Conservation (phyloP, 2,797 vertebrate species). For the Scleropages formosus region DNA sequence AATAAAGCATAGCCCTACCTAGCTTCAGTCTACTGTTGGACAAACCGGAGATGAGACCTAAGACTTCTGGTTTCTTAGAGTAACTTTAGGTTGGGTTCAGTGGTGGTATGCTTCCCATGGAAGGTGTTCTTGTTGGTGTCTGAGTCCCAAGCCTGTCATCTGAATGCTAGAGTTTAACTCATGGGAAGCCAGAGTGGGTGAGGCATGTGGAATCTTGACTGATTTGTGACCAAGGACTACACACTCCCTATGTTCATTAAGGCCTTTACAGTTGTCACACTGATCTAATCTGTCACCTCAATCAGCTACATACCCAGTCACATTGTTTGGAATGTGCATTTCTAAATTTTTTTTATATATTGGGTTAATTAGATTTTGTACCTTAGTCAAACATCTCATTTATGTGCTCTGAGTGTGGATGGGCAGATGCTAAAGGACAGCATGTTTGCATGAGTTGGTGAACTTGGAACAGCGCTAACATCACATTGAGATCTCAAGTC, state of each 20-base stretch:
- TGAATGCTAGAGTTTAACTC: neutral
- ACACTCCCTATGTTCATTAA: constrained; percentile 14
- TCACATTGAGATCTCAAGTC: neutral
- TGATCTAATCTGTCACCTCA: constrained; percentile 19
- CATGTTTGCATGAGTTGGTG: no score
- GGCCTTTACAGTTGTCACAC: neutral
- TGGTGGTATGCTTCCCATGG: neutral
- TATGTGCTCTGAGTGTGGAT: no score
- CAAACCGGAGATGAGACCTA: constrained; percentile 4
- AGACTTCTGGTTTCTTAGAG: constrained; percentile 18
- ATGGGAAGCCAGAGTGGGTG: constrained; percentile 2
- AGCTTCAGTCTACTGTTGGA: neutral
- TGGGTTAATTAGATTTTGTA: no score
- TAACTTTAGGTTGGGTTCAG: constrained; percentile 10
- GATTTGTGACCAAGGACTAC: neutral
- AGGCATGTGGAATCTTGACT: neutral
- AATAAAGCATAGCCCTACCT: neutral
- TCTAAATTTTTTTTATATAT: no score
- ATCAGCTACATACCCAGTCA: neutral
- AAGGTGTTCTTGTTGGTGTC: constrained; percentile 18
- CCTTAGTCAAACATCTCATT: no score
- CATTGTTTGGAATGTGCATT: neutral
- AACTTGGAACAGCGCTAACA: no score
- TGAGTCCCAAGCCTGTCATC: neutral
- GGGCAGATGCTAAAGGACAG: no score